These are phyloP conservation scores for Thermophis baileyi DNA, from an alignment of 2,113 vertebrate species.

Conservation along the genomic window DNA sequence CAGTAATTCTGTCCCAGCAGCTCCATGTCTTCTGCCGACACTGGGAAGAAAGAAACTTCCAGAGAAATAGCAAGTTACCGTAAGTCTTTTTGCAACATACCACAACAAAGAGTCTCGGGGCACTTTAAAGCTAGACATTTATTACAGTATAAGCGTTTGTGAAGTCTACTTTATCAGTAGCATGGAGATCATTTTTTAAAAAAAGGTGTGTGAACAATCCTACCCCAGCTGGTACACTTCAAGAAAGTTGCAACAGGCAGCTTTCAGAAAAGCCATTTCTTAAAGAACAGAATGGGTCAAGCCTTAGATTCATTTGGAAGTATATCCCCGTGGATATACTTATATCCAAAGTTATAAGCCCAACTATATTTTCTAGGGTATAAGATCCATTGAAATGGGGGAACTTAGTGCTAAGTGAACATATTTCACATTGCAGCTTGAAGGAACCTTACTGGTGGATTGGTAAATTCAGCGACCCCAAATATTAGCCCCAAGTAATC, in stretches of 20 bases:
- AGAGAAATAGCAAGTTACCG: neutral
- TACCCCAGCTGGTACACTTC: neutral
- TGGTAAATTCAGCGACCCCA: neutral
- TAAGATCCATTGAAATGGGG: neutral
- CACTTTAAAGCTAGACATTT: neutral
- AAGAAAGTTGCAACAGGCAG: neutral
- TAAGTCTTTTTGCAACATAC: neutral
- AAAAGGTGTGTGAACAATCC: neutral
- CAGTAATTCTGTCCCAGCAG: conserved; percentile 75
- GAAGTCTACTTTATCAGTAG: neutral
- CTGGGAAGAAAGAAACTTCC: conserved; percentile 62
- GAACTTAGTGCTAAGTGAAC: neutral
- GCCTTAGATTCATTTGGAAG: neutral
- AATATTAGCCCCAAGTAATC: neutral
- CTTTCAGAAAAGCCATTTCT: neutral
- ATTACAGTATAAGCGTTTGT: neutral
- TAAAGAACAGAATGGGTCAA: neutral
- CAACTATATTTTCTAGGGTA: neutral
- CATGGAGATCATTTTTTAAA: conserved; percentile 12
- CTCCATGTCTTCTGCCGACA: conserved; percentile 73
- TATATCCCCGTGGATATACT: neutral
- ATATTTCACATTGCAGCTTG: neutral
- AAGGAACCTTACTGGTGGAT: neutral
- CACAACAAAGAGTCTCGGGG: neutral
- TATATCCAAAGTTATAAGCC: neutral